Evolutionary conservation across 2,888 invertebrate genomes (phyloP).

Genomic region (Zaprionus bogoriensis): DNA sequence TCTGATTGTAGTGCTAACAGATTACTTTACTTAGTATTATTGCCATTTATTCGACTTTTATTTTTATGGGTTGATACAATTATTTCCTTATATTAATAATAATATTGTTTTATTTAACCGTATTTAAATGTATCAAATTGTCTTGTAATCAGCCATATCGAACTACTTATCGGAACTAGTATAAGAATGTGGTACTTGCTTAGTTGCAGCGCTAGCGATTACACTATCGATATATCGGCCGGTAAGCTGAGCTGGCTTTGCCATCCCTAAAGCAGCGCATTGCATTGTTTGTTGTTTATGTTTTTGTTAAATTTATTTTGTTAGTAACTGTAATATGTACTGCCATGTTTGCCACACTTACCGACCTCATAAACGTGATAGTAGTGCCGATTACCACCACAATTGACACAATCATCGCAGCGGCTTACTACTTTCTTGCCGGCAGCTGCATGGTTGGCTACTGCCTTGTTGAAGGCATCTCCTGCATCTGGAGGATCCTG

Average conservation of each 20-base stretch:
- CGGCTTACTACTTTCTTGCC: conserved; percentile 44
- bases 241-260: not conserved
- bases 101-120: too few species aligned
- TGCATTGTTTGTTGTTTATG: not conserved
- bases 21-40: too few species aligned
- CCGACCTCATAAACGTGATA: too few species aligned
- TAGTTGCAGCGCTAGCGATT: too few species aligned
- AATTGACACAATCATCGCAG: conserved; percentile 29
- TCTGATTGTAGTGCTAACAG: too few species aligned
- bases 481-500: conserved; percentile 21
- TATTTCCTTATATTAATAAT: too few species aligned
- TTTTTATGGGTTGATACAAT: too few species aligned
- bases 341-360: conserved; percentile 36
- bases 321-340: not conserved
- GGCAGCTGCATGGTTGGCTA: conserved; percentile 49
- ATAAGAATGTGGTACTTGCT: too few species aligned
- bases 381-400: conserved; percentile 21
- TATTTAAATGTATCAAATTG: too few species aligned
- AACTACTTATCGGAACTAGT: too few species aligned
- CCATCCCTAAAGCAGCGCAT: not conserved
- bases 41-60: too few species aligned
- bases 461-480: conserved; percentile 34
- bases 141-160: too few species aligned
- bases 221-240: not conserved
- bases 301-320: not conserved